Evolutionary conservation across 2,888 invertebrate species (phyloP).

Genomic region (Mystacides longicornis): DNA sequence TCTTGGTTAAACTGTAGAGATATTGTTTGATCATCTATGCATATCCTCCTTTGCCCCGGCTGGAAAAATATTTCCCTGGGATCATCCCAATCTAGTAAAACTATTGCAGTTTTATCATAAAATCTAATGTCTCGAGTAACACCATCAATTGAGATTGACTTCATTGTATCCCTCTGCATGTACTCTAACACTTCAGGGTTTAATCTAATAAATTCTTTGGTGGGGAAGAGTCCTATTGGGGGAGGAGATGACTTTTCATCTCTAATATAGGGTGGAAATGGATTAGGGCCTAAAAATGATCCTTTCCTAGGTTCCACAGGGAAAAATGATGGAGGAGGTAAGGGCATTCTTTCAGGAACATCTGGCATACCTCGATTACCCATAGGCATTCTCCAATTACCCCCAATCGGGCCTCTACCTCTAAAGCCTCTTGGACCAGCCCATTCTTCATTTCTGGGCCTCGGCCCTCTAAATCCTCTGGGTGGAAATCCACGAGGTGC

Average conservation of each 20-base stretch:
- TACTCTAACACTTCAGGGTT: slow-evolving; percentile 40
- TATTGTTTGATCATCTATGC: slow-evolving; percentile 69
- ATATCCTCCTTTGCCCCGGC: slow-evolving; percentile 66
- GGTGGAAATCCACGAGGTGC: slow-evolving; percentile 13
- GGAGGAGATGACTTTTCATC: slow-evolving; percentile 37
- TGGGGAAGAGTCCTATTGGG: slow-evolving; percentile 38
- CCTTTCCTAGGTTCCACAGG: slow-evolving; percentile 35
- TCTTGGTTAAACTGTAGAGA: slow-evolving; percentile 58
- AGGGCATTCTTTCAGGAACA: slow-evolving; percentile 26
- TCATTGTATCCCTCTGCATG: slow-evolving; percentile 58
- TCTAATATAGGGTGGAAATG: slow-evolving; percentile 34
- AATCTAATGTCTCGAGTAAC: slow-evolving; percentile 74
- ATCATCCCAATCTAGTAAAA: slow-evolving; percentile 79
- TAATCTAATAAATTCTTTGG: slow-evolving; percentile 36
- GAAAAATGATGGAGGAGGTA: slow-evolving; percentile 32
- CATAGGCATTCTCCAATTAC: slow-evolving; percentile 32
- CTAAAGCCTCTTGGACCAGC: slow-evolving; percentile 32
- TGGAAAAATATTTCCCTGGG: slow-evolving; percentile 80
- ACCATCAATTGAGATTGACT: slow-evolving; percentile 76
- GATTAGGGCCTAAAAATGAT: slow-evolving; percentile 38
- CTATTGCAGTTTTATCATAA: slow-evolving; percentile 77
- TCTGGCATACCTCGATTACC: slow-evolving; percentile 32
- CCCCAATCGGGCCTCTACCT: slow-evolving; percentile 35
- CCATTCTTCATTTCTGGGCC: slow-evolving; percentile 38
- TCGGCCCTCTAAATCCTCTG: slow-evolving; percentile 37